These are phyloP conservation scores for Phaenicophaeus curvirostris DNA, from an alignment of 2,797 vertebrate species.

Conservation along the genomic window DNA sequence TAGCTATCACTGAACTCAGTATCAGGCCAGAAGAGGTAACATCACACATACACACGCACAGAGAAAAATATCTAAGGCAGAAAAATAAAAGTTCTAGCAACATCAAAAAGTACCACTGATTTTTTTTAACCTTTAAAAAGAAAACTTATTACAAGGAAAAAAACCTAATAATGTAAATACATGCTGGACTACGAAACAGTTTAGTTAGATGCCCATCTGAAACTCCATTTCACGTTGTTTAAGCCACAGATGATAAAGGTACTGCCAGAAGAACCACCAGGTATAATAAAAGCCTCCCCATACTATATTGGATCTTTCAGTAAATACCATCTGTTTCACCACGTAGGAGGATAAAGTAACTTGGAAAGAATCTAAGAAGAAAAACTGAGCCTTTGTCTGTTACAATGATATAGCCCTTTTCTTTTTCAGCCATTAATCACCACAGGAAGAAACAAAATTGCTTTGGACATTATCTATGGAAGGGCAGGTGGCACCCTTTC, in stretches of 20 bases:
- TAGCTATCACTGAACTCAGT: neutral
- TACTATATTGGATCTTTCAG: neutral
- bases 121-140: neutral
- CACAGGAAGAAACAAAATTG: neutral
- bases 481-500: neutral
- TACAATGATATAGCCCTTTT: neutral
- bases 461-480: neutral
- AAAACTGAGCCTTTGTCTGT: neutral
- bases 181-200: neutral
- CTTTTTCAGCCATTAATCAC: neutral
- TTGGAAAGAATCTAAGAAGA: no score
- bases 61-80: neutral
- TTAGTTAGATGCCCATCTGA: neutral
- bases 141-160: neutral
- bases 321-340: neutral
- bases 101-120: neutral
- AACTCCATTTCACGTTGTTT: neutral
- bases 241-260: neutral
- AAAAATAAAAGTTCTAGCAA: neutral
- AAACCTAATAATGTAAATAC: neutral
- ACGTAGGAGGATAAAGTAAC: neutral
- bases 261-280: neutral
- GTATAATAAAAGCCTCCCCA: neutral
- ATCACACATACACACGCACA: rapidly evolving
- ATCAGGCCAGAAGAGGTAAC: neutral